Evolutionary conservation across 2,888 invertebrate species (phyloP), one percentile per base, ranked within the genome.

Genomic region (Flexamia atlantica): DNA sequence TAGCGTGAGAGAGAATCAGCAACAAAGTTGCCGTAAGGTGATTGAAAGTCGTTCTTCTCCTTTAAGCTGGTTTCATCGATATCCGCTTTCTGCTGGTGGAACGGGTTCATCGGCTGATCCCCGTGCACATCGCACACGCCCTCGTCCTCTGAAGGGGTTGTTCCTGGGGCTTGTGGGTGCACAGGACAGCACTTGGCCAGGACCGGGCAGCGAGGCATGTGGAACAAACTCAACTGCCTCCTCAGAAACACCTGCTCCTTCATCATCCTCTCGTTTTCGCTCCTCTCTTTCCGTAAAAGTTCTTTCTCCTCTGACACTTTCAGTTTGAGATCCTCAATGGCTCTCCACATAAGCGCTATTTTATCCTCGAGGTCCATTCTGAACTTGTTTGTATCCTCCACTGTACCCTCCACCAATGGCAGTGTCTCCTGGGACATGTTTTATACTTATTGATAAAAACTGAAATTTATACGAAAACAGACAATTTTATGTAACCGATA

Each of bases 291-390:
- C 28, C 46, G 20, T 10, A 76, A 9, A 2, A 76, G 30, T 14
- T 76, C 76, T 23, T 42, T 42, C 50, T 76, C 76, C 14, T 76
- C 76, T 40, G 46, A 25, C 50, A 76, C 76, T 28, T 46, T 76
- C 46, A 7, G 42, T 25, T 76, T 76, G 1, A 76, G 76, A 9
- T 76, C 76, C 12, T 76, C 76, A 14, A 76, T 76, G 1, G 50
- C 40, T 23, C 20, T 46, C 76, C 76, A 76, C 76, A 76, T 76
- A 25, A 23, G 14, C 4, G n/a, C 40, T 36, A 76, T 76, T 46
- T 76, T 76, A 12, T 76, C 50, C 28, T 76, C 25, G 28, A 76
- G 25, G 28, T 76, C 42, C n/a, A 17, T 72, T 23, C 40, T 36
- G 30, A 28, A 64, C 14, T 30, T 5, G 17, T 28, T 64, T 64